Base-by-base conservation (phyloP, 2,888 invertebrate species). In the Cryptops parisi region DNA sequence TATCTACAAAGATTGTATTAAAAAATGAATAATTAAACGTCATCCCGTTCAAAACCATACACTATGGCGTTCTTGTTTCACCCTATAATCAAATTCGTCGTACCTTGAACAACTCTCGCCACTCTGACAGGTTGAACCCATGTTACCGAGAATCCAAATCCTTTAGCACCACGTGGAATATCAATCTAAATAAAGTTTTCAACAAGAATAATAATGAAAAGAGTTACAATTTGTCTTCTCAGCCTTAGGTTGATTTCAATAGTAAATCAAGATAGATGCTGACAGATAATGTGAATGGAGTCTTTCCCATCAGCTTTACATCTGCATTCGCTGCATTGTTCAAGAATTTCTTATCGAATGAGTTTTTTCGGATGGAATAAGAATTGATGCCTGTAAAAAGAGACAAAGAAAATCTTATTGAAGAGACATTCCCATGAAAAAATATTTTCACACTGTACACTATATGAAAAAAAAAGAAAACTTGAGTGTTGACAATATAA, bases 111-210 rank as follows among this genome's bases (percentile, higher is more conserved):
- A 25, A 51, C 41, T 26, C 51, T 24, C 9, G 51, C 51, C 6
- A 51, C 51, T 51, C 51, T 25, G 12, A 51, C 51, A 43, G 51
- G 51, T 19, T 51, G 51, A 22, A 51, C 51, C 51, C 51, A 51
- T 43, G 51, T 51, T 12, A 51, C 51, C n/a, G 51, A 51, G 26
- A 51, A 51, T 19, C 51, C 51, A 43, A 51, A 51, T 17, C 51
- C 51, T 43, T 51, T 51, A 15, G 41, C 17, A 43, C 51, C 51
- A 41, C 51, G 24, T 27, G 51, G 51, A 43, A 51, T 51, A 25
- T 41, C 44, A 22, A 51, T 38, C 51, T 51, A 41, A 1, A 23
- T 5, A 21, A 46, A 17, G 21, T 27, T 27, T 47, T 27, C 2
- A 26, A 22, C 25, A 23, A 21, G n/a, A 9, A 3, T 4, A 25